Conservation (phyloP, 2,797 vertebrate species). For the Gymnoscopelus microlampas region DNA sequence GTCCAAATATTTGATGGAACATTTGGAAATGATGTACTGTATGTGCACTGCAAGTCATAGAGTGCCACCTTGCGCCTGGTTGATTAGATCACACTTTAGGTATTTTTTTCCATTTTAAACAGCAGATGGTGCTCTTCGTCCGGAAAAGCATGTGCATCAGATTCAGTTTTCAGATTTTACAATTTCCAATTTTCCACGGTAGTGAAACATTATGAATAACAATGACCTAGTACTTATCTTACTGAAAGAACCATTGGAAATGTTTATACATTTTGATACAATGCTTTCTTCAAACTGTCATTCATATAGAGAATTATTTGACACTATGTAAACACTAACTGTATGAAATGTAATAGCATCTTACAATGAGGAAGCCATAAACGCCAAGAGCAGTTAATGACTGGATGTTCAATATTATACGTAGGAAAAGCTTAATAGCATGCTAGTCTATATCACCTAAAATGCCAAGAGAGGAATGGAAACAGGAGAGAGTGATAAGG, state of each 20-base stretch:
- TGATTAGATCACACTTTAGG: background rate
- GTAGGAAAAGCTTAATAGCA: constrained; percentile 62
- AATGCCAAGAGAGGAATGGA: constrained; percentile 67
- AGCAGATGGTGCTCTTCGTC: constrained; percentile 32
- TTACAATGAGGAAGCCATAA: constrained; percentile 38
- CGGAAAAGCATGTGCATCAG: background rate
- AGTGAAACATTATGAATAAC: no score
- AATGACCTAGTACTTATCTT: no score
- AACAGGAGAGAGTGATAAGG: constrained; percentile 61
- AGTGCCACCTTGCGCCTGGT: background rate
- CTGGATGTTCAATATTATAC: constrained; percentile 36
- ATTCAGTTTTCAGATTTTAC: no score
- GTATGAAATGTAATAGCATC: constrained; percentile 35
- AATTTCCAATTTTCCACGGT: no score
- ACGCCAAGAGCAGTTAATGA: constrained; percentile 40
- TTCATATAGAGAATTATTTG: background rate
- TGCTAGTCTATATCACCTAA: constrained; percentile 61
- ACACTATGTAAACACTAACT: background rate
- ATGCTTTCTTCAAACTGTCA: background rate
- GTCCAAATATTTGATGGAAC: constrained; percentile 4
- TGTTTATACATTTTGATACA: background rate
- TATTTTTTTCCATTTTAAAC: constrained; percentile 14
- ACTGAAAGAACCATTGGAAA: no score
- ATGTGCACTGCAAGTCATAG: background rate
- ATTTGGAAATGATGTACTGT: constrained; percentile 1